Base-by-base conservation (phyloP, 2,797 vertebrate species). In the Esox masquinongy region DNA sequence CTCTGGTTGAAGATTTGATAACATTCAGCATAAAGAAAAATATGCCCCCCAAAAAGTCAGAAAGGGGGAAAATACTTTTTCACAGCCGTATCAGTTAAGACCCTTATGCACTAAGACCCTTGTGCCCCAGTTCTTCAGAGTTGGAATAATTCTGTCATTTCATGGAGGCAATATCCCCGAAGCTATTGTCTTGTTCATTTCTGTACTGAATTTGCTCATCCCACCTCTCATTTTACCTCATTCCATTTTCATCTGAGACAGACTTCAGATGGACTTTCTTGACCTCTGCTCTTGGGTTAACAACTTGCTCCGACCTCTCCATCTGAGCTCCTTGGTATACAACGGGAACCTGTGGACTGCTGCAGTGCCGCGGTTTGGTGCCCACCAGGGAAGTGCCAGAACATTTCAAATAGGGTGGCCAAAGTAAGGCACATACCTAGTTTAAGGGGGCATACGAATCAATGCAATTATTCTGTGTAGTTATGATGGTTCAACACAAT, bases 181-280 rank as follows among this genome's bases (percentile, higher is more conserved):
- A 31, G 4, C 47, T 31, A 16, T 24, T 51, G 69, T 49, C 43
- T 50, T 26, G 15, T 51, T 50, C 43, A 70, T 70, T 49, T n/a
- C 7, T 26, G 11, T 6, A 1, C 15, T 49, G 22, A 50, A 50
- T 49, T 70, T 17, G 19, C 47, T 26, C 24, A 29, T 70, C 24
- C 43, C 47, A 22, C 15, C 43, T 14, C 36, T 61, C 0, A 19
- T 61, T 73, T 73, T 63, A 34, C 19, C 22, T 31, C 51, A 73
- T 73, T 59, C 53, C 59, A 73, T 73, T 70, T 47, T 70, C n/a
- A 51, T 50, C 47, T 39, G 43, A 70, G 69, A 29, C 47, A 47
- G 68, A 51, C 47, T 70, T 26, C 69, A 70, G 47, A 19, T 51
- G 69, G 69, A 70, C 69, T 70, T 26, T 51, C 14, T 17, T 24